phyloP scores from a whole-genome alignment of 2,888 invertebrate species.

The Gnatocerus cornutus region DNA sequence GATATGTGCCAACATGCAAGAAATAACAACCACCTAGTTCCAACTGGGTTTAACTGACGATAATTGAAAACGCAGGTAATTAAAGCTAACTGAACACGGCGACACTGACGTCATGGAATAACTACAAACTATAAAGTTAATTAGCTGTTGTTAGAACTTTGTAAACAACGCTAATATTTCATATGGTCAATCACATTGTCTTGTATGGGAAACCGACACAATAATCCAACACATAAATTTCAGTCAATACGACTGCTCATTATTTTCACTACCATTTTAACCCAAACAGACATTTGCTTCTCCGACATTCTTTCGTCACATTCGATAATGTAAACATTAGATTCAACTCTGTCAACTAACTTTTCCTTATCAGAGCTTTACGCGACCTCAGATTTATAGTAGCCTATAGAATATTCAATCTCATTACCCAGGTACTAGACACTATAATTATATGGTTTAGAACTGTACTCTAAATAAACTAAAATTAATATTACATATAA shows the following conservation, averaged over 20 bases:
- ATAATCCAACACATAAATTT: background rate
- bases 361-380: background rate
- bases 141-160: slow-evolving; percentile 58
- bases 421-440: too few relatives aligned
- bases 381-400: background rate
- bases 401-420: background rate
- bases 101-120: slow-evolving; percentile 51
- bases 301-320: background rate
- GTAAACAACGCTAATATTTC: slow-evolving; percentile 53
- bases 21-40: slow-evolving; percentile 52
- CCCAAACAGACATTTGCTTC: background rate
- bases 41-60: slow-evolving; percentile 54
- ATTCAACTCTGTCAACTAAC: too few relatives aligned
- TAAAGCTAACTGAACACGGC: slow-evolving; percentile 59
- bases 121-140: slow-evolving; percentile 55
- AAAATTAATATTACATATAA: too few relatives aligned
- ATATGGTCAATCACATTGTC: slow-evolving; percentile 49
- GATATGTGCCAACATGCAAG: slow-evolving; percentile 18
- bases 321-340: too few relatives aligned
- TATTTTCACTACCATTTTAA: background rate
- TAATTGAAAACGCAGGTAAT: slow-evolving; percentile 61
- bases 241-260: background rate
- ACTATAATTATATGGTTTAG: too few relatives aligned
- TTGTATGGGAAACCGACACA: background rate
- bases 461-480: too few relatives aligned